Base-by-base conservation (phyloP, 2,113 vertebrate species). In the Callipepla squamata region DNA sequence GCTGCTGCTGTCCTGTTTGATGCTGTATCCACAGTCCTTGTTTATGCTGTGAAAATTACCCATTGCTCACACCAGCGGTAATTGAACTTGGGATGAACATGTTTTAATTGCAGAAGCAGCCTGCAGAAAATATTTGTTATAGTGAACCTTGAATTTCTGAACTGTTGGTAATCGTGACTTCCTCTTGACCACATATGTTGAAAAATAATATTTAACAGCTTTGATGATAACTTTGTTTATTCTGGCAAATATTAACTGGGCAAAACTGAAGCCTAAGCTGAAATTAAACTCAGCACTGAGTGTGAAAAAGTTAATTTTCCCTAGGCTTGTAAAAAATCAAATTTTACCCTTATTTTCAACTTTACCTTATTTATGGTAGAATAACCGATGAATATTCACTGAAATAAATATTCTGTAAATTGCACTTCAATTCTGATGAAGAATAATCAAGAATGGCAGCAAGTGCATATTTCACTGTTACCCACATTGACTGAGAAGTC, bases 401-500 rank as follows among this genome's bases (percentile, higher is more conserved):
- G 4, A 23, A 50, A 15, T 53, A 45, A 81, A 62, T 53, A 67
- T 32, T 77, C 85, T 67, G 16, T 21, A 57, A 89, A 63, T 45
- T 25, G 36, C 26, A 38, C 8, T 90, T 80, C 34, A 8, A 9
- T 21, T 69, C 51, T 81, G 16, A 22, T 50, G 40, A 57, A 44
- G 67, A 62, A 66, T 45, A 28, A 40, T 15, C 7, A 45, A 38
- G 32, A 68, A 53, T 42, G 47, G 3, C 28, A 34, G 9, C 32
- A 73, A 69, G 58, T 2, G 13, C 16, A 8, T 19, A 26, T 48
- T 72, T 61, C 19, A 20, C 4, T 90, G 70, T 8, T 44, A 32
- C 9, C 34, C 21, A 2, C 32, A 4, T 0, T 5, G 18, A 28
- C 7, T 32, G 44, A 66, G 7, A 7, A 34, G 20, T 10, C 15